These are phyloP conservation scores for Catharus fuscescens DNA, from an alignment of 2,113 vertebrate genomes.

Conservation along the genomic window DNA sequence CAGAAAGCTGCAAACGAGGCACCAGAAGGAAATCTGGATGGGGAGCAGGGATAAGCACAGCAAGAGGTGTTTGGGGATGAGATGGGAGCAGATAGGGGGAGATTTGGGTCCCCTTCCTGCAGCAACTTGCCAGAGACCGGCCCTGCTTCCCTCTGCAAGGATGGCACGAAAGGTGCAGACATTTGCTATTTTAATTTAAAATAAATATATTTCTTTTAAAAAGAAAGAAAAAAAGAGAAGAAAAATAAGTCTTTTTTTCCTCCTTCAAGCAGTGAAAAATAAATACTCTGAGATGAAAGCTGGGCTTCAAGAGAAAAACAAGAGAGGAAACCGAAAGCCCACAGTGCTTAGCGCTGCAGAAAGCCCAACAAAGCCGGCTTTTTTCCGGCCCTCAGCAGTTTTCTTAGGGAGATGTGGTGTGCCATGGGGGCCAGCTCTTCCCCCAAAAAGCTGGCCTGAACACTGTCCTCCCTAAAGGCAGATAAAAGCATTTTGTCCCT, in stretches of 20 bases:
- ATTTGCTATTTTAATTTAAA: conserved; percentile 61
- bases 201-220: conserved; percentile 58
- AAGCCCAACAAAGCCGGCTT: conserved; percentile 79
- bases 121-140: not conserved
- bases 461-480: not conserved
- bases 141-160: not conserved
- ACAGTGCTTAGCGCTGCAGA: conserved; percentile 71
- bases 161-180: not conserved
- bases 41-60: not conserved
- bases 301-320: conserved; percentile 71
- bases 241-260: not conserved
- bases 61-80: not conserved
- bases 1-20: not conserved
- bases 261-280: conserved; percentile 67
- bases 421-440: conserved; percentile 36
- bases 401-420: conserved; percentile 75
- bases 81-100: not conserved
- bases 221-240: not conserved
- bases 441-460: conserved; percentile 29
- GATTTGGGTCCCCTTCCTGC: not conserved
- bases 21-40: not conserved
- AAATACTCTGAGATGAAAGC: conserved; percentile 77
- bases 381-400: conserved; percentile 71
- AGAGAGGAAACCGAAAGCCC: conserved; percentile 74
- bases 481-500: not conserved